These are phyloP conservation scores for Pseudochromis fuscus DNA, from an alignment of 2,797 vertebrate genomes.

Conservation along the genomic window DNA sequence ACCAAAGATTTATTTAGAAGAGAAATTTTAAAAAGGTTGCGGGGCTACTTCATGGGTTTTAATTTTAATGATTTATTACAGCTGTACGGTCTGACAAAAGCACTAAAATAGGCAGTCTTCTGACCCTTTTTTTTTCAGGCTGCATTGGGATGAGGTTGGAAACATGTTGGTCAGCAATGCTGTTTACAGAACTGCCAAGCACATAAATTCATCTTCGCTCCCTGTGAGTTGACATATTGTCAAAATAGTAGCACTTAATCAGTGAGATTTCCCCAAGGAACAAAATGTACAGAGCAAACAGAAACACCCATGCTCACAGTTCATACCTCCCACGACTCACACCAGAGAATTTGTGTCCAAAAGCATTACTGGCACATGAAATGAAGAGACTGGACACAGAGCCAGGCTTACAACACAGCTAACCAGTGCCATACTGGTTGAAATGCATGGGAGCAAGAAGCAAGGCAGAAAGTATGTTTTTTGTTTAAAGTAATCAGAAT, in stretches of 20 bases:
- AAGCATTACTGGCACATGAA: slow-evolving; percentile 60
- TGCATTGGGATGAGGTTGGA: slow-evolving; percentile 70
- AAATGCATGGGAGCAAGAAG: slow-evolving; percentile 10
- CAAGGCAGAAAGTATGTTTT: slow-evolving; percentile 6
- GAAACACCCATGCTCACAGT: slow-evolving; percentile 63
- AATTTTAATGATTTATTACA: slow-evolving; percentile 66
- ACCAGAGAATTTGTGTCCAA: slow-evolving; percentile 67
- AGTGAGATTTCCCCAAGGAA: slow-evolving; percentile 75
- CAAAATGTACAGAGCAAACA: slow-evolving; percentile 81
- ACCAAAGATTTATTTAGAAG: slow-evolving; percentile 50
- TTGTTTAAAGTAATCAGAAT: not conserved
- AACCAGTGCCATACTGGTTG: slow-evolving; percentile 10
- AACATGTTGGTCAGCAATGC: slow-evolving; percentile 75
- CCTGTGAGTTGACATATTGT: slow-evolving; percentile 78
- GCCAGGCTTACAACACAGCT: slow-evolving; percentile 42
- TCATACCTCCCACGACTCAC: slow-evolving; percentile 69
- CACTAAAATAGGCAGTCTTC: slow-evolving; percentile 58
- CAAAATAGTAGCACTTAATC: slow-evolving; percentile 81
- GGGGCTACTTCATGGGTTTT: slow-evolving; percentile 41
- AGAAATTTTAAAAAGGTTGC: slow-evolving; percentile 33
- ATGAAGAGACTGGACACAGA: slow-evolving; percentile 55
- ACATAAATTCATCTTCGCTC: slow-evolving; percentile 76
- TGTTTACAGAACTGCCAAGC: slow-evolving; percentile 77
- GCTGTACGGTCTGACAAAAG: slow-evolving; percentile 65
- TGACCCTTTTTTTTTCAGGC: slow-evolving; percentile 58